Base-by-base conservation (phyloP, 2,113 vertebrate genomes). In the Platichthys flesus region DNA sequence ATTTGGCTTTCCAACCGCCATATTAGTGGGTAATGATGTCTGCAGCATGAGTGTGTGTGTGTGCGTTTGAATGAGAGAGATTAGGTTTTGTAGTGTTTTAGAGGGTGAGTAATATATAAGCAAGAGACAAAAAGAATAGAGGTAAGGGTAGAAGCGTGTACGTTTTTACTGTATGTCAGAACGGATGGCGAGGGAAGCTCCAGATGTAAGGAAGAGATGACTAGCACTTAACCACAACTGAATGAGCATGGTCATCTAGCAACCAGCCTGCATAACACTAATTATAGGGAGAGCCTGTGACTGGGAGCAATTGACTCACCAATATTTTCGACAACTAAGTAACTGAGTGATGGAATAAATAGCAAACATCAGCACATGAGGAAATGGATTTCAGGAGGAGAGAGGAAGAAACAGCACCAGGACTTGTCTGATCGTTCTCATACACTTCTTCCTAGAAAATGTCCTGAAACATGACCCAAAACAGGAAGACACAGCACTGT, bases 201-300 rank as follows among this genome's bases (percentile, higher is more conserved):
- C 49, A 73, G 63, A 85, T 77, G 64, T 81, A 60, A 78, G 40
- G 78, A 71, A 74, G 52, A 42, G 64, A 80, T 79, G 81, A 85
- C 35, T 10, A 28, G 18, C 20, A 45, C 70, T 59, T 51, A 12
- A 79, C 74, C 77, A 76, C 75, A 80, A 77, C 81, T 78, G 73
- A 85, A 58, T 84, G 55, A 13, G 14, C 20, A 40, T 54, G 72
- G 87, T 69, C 71, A 52, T 40, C 62, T 42, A 77, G 67, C 69
- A 64, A 58, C 26, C 58, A 51, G 49, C 24, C 35, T 15, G 52
- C 72, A 70, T 45, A 20, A 58, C 35, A 51, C 23, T 90, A 89
- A 91, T 90, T 89, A 93, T 13, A 91, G 85, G 76, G 82, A 78
- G 75, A 82, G 67, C 70, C 64, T 62, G 51, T n/a, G 54, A 87